Conservation (phyloP, 2,113 vertebrate genomes). For the Grallaria varia region DNA sequence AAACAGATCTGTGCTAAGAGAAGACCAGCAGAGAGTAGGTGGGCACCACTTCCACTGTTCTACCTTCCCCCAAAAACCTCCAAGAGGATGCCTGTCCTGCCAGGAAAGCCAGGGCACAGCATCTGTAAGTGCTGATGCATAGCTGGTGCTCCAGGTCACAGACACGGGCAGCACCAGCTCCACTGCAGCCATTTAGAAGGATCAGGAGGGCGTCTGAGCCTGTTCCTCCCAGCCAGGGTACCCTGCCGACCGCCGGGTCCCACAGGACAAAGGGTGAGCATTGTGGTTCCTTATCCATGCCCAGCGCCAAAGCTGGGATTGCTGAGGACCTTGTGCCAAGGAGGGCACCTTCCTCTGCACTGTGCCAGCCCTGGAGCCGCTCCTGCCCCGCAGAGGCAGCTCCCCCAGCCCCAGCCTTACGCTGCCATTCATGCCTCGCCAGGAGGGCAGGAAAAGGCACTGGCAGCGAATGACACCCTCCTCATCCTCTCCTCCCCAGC, state of each 20-base stretch:
- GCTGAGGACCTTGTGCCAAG: background rate
- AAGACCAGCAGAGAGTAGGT: background rate
- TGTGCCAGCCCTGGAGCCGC: fast-evolving
- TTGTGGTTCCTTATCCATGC: fast-evolving
- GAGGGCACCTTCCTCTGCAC: fast-evolving
- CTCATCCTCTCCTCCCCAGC: too few species aligned
- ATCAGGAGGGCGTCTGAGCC: background rate
- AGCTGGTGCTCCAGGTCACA: background rate
- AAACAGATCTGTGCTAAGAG: background rate
- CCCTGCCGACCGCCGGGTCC: background rate
- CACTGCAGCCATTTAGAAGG: background rate
- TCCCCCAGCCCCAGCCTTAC: background rate
- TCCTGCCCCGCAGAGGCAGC: background rate
- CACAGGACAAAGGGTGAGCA: background rate
- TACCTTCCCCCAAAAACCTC: background rate
- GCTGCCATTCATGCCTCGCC: background rate
- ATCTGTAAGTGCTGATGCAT: too few species aligned
- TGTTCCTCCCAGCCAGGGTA: background rate
- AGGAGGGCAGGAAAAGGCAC: background rate
- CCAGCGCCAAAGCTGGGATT: background rate
- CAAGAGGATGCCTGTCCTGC: background rate
- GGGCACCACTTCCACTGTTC: background rate
- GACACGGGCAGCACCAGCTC: background rate
- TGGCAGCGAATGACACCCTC: background rate
- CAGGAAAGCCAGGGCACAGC: background rate